Conservation (phyloP, 1,140 invertebrate genomes). For the Microplitis demolitor region DNA sequence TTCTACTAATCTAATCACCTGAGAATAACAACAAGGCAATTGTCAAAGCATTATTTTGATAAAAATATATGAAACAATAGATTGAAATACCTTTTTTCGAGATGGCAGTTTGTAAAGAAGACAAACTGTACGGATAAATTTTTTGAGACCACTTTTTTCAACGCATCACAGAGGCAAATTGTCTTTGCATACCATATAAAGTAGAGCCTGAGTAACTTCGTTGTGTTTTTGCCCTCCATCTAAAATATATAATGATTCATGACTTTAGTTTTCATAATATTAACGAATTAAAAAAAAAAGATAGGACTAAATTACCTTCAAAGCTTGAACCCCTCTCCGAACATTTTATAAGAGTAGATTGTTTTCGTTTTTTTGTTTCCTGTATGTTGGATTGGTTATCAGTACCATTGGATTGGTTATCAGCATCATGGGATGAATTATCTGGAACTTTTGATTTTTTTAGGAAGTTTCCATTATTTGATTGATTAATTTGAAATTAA, state of each 20-base stretch:
- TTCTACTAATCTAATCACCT: too few species aligned
- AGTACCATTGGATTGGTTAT: too few species aligned
- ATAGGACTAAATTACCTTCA: neutral
- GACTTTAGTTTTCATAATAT: too few species aligned
- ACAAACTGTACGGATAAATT: neutral
- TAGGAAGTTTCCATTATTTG: too few species aligned
- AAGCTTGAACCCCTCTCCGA: neutral
- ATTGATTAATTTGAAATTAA: too few species aligned
- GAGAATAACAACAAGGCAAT: too few species aligned
- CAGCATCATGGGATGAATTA: too few species aligned
- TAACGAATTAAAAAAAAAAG: too few species aligned
- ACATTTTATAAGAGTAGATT: neutral
- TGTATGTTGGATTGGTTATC: too few species aligned
- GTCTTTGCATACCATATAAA: neutral
- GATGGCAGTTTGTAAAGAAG: neutral
- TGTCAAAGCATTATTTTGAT: too few species aligned
- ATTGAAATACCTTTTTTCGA: neutral
- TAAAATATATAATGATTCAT: neutral
- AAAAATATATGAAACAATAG: too few species aligned
- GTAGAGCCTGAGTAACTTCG: neutral
- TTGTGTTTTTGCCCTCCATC: neutral
- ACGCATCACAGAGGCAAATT: neutral
- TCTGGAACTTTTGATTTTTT: too few species aligned
- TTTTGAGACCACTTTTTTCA: neutral
- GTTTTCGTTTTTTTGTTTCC: neutral